Evolutionary conservation across 92 coral and sea anemone species (phyloP), one percentile per base, ranked within the genome.

Genomic region (Virgularia gustaviana): DNA sequence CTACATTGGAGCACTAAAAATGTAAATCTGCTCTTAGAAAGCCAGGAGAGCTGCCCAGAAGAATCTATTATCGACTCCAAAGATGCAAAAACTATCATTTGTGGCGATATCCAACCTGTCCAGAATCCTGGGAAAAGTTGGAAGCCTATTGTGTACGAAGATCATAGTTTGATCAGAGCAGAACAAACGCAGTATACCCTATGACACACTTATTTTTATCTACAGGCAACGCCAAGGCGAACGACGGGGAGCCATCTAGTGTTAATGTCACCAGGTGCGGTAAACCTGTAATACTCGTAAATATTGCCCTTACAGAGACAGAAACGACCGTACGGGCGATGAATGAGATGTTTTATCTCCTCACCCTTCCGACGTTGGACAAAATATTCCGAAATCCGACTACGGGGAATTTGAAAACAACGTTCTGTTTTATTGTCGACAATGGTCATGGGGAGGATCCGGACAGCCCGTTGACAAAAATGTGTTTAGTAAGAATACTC

Each of bases 371-470:
- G 0, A 39, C 78, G 1, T 56, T 84, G 15, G 88, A 84, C 66
- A 20, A 9, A 30, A 4, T 54, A 2, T 32, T 71, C 27, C 2
- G 77, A 13, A 53, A 71, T 9, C 31, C 45, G 42, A 33, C 20
- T 15, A 83, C 84, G 0, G 85, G 86, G 11, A 16, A 6, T 28
- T 36, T 80, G 19, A 84, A 79, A 36, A n/a, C 45, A 9, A n/a
- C 70, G 12, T 70, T 75, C 20, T 38, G 55, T 16, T 80, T 85
- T 28, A 61, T 76, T 36, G 85, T 86, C 9, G 65, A 77, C 34
- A 63, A 78, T 28, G 81, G 90, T 3, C 78, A 73, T 38, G 81
- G 81, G 10, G 88, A 84, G 32, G 83, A 73, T 33, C 88, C 85
- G 7, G 81, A 83, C 47, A 83, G 85, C 32, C 84, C 73, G 20